Evolutionary conservation across 2,113 vertebrate species (phyloP).

Genomic region (Oceanites oceanicus): DNA sequence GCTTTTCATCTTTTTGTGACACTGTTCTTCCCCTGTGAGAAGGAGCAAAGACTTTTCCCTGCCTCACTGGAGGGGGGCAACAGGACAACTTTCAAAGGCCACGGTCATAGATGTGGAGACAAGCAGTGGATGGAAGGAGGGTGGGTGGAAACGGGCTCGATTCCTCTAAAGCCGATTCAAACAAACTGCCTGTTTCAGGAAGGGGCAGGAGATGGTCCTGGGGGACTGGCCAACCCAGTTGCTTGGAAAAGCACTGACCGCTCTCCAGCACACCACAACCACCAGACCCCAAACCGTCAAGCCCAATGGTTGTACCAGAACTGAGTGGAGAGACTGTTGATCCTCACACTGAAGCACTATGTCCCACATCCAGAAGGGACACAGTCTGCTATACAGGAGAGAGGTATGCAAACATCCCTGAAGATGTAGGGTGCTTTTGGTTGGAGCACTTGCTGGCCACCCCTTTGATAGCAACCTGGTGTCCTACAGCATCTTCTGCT

Average conservation of each 20-base stretch:
- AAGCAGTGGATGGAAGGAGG: background rate
- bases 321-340: background rate
- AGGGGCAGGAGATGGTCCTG: background rate
- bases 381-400: background rate
- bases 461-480: background rate
- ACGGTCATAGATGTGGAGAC: background rate
- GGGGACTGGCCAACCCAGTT: background rate
- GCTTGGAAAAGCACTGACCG: background rate
- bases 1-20: background rate
- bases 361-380: background rate
- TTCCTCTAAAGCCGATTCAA: background rate
- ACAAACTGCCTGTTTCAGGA: background rate
- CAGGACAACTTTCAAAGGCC: background rate
- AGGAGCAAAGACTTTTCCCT: background rate
- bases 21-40: rapidly evolving
- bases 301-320: background rate
- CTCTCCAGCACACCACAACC: background rate
- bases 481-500: background rate
- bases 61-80: background rate
- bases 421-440: background rate
- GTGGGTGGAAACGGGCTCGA: background rate
- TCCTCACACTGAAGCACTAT: background rate
- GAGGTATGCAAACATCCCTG: background rate
- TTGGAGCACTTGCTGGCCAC: background rate
- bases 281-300: background rate